A percentile compares a stretch with the other conserved stretches of the same genome.
Evolutionary conservation across 1,140 invertebrate species (phyloP).

Genomic region (Halesus radiatus): DNA sequence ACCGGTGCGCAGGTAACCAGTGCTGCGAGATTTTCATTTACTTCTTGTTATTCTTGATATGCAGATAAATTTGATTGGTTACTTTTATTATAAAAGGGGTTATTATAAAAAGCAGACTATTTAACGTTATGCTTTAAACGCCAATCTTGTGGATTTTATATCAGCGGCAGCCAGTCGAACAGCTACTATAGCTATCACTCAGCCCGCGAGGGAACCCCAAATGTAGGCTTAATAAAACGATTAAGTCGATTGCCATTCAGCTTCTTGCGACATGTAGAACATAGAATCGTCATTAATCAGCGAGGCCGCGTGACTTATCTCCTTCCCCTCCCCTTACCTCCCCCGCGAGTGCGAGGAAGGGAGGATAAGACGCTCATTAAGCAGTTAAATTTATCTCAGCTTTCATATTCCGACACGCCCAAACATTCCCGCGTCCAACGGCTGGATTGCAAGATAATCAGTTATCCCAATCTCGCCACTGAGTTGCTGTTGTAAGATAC

Average conservation of each 20-base stretch:
- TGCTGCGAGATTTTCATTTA: background rate
- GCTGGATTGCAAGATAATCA: too few species aligned
- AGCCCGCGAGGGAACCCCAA: conserved; percentile 29
- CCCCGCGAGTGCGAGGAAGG: conserved; percentile 16
- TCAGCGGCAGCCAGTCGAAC: background rate
- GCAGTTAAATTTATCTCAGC: conserved; percentile 56
- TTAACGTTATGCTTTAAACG: too few species aligned
- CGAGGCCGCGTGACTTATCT: conserved; percentile 51
- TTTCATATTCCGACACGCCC: conserved; percentile 54
- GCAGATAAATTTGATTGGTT: too few species aligned
- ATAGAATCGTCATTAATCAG: conserved; percentile 55
- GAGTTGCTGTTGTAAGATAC: too few species aligned
- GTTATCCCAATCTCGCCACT: too few species aligned
- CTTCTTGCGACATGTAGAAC: conserved; percentile 45
- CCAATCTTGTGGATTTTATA: too few species aligned
- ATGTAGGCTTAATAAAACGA: conserved; percentile 48
- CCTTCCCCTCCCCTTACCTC: background rate
- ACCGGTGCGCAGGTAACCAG: too few species aligned
- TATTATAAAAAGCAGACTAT: too few species aligned
- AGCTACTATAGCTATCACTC: conserved; percentile 5
- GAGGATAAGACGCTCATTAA: conserved; percentile 55
- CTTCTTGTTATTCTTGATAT: too few species aligned
- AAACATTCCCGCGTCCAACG: conserved; percentile 27
- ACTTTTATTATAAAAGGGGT: too few species aligned
- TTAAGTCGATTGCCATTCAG: conserved; percentile 41